Evolutionary conservation across 2,113 vertebrate species (phyloP).

Genomic region (Speoplatyrhinus poulsoni): DNA sequence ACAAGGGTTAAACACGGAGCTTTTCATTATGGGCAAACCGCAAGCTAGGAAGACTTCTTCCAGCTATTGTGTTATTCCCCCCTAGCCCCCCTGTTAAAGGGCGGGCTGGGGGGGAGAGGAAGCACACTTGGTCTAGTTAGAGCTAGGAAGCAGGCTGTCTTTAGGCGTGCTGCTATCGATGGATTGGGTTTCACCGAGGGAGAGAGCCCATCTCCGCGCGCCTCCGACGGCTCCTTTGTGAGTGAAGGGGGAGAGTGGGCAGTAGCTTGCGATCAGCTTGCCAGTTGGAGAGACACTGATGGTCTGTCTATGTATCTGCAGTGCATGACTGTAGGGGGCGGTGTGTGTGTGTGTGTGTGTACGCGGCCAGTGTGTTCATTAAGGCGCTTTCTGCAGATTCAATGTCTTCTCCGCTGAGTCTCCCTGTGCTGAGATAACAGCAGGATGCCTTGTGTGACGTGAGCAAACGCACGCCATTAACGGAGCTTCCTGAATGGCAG

Average conservation of each 20-base stretch:
- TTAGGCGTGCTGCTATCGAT: slow-evolving; percentile 40
- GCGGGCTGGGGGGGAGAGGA: slow-evolving; percentile 31
- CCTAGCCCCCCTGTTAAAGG: background rate
- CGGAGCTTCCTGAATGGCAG: background rate
- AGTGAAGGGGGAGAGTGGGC: slow-evolving; percentile 14
- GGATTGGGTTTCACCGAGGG: slow-evolving; percentile 47
- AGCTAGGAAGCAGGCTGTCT: slow-evolving; percentile 5
- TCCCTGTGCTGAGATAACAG: slow-evolving; percentile 7
- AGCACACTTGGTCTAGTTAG: slow-evolving; percentile 2
- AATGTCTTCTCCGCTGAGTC: background rate
- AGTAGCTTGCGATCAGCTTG: slow-evolving; percentile 23
- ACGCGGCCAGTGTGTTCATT: background rate
- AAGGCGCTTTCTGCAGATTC: slow-evolving; percentile 1
- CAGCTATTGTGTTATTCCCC: background rate
- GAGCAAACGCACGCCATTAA: background rate
- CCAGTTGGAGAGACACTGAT: background rate
- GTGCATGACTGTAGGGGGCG: too few relatives aligned
- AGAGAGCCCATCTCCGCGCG: slow-evolving; percentile 37
- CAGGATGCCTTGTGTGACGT: slow-evolving; percentile 7
- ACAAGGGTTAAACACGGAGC: too few relatives aligned
- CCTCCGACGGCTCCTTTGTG: slow-evolving; percentile 37
- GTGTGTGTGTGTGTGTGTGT: background rate
- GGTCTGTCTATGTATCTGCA: too few relatives aligned
- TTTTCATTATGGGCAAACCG: background rate
- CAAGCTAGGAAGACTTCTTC: background rate